phyloP scores from a whole-genome alignment of 2,113 vertebrate species.

The Nothoprocta pentlandii region DNA sequence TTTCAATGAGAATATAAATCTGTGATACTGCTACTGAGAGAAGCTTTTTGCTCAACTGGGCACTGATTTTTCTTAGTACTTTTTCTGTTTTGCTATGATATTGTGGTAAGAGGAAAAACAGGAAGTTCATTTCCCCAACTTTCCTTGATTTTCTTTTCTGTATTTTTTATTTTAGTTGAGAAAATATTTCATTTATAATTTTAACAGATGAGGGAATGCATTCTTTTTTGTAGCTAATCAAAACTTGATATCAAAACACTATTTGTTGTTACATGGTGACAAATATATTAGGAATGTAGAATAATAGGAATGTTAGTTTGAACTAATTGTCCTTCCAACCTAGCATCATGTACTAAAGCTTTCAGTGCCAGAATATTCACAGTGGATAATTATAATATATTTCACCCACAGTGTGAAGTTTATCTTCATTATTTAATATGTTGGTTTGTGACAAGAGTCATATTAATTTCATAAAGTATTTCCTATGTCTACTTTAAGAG shows the following conservation, averaged over 20 bases:
- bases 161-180: neutral
- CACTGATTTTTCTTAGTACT: neutral
- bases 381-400: neutral
- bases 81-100: neutral
- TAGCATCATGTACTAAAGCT: neutral
- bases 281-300: neutral
- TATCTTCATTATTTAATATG: neutral
- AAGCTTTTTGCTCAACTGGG: neutral
- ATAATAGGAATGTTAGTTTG: neutral
- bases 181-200: neutral
- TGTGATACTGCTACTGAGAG: neutral
- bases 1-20: neutral
- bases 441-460: neutral
- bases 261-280: neutral
- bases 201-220: neutral
- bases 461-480: neutral
- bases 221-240: neutral
- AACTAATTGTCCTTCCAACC: neutral
- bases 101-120: neutral
- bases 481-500: neutral
- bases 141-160: neutral
- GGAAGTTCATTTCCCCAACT: neutral
- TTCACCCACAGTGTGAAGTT: neutral
- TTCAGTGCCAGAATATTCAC: neutral
- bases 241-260: neutral